Conservation (phyloP, 2,113 vertebrate species). For the Nesogale talazaci region DNA sequence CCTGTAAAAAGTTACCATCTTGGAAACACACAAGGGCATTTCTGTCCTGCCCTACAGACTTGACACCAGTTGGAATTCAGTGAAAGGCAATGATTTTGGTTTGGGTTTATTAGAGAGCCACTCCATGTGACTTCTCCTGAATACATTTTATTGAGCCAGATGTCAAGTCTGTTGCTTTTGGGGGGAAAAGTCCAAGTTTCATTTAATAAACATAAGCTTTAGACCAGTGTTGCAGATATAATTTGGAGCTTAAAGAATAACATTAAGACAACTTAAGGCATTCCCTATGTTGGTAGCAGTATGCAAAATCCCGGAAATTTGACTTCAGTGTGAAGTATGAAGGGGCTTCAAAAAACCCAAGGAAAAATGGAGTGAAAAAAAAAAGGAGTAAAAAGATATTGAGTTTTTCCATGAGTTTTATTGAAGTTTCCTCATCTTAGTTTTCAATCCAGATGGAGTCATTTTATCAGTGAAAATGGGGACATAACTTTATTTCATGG, state of each 20-base stretch:
- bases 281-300: slow-evolving; percentile 6
- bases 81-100: too few relatives aligned
- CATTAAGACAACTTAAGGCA: neutral
- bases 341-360: too few relatives aligned
- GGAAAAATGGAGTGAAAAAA: too few relatives aligned
- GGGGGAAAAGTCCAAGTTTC: neutral
- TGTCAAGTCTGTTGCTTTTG: neutral
- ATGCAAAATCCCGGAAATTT: slow-evolving; percentile 12
- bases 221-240: neutral
- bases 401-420: too few relatives aligned
- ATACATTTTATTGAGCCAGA: neutral
- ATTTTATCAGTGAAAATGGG: slow-evolving; percentile 33
- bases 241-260: slow-evolving; percentile 36
- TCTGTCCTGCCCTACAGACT: too few relatives aligned
- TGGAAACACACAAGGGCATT: too few relatives aligned
- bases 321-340: neutral
- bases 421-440: neutral
- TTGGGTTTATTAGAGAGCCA: neutral
- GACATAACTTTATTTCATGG: neutral
- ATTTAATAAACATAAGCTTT: slow-evolving; percentile 18
- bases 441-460: neutral
- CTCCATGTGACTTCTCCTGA: neutral
- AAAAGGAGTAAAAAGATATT: too few relatives aligned
- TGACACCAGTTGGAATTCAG: too few relatives aligned
- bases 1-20: too few relatives aligned